Base-by-base conservation (phyloP, 2,797 vertebrate genomes). In the Oophaga sylvatica region DNA sequence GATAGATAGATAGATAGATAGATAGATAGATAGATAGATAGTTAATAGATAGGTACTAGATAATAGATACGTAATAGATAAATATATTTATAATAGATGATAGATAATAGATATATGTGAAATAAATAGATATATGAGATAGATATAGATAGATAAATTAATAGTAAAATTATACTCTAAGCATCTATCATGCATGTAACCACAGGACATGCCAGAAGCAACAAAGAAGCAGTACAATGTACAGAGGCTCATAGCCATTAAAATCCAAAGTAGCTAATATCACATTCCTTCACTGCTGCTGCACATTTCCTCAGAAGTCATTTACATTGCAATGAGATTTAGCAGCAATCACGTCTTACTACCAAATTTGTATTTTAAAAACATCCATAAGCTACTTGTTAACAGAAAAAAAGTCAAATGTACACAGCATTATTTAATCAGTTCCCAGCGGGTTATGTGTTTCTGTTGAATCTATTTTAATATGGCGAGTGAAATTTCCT, bases 361-460 rank as follows among this genome's bases (percentile, higher is more conserved):
- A 79, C 71, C 73, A 86, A 89, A 89, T 89, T 83, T 89, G 84
- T 78, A 81, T 83, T 82, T 89, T 77, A 83, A 86, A 83, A 89
- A 89, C 73, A 89, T 89, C 84, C 88, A 89, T 89, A 89, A 83
- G 84, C 88, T 79, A 85, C 80, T 89, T 86, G 88, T 89, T 89
- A 89, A 79, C 84, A 71, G 57, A 71, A 79, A 81, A 67, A 88
- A 84, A 35, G 79, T 80, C 31, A 80, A 35, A 83, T 71, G 84
- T 78, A 86, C 84, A 82, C 70, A 78, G 76, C 53, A 86, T 86
- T 89, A 89, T 86, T 83, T 83, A 89, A 89, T 89, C 84, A 76
- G 53, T 71, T 57, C 84, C 80, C 63, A 57, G 83, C 17, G 84
- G 88, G 84, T 60, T 60, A 31, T 78, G 73, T 13, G 67, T 77